These are phyloP conservation scores for Oryctolagus cuniculus DNA, from an alignment of 2,113 vertebrate genomes.

Conservation along the genomic window DNA sequence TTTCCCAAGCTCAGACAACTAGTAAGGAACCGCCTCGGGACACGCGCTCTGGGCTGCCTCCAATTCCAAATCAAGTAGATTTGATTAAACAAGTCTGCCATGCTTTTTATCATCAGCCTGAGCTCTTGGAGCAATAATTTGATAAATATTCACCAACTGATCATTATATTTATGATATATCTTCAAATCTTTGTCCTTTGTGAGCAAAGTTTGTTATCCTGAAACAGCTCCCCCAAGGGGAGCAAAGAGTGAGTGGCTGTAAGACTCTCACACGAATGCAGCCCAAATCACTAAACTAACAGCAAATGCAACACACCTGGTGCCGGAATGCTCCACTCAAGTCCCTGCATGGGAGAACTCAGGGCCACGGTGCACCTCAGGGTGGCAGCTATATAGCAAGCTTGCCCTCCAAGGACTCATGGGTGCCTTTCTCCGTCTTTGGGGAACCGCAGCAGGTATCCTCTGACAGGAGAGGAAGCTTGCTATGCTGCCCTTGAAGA, in stretches of 20 bases:
- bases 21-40: neutral
- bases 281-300: neutral
- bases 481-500: neutral
- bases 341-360: fast-evolving
- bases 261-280: neutral
- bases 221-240: neutral
- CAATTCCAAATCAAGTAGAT: neutral
- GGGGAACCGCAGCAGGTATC: neutral
- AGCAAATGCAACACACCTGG: neutral
- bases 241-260: too few species aligned
- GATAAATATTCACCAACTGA: neutral
- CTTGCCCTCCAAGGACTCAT: neutral
- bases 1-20: neutral
- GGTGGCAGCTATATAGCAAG: neutral
- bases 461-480: neutral
- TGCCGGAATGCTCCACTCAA: neutral
- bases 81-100: neutral
- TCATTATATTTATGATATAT: neutral
- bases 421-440: neutral
- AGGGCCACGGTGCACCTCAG: fast-evolving
- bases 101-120: neutral
- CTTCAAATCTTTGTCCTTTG: neutral
- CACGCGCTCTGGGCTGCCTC: neutral
- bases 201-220: neutral
- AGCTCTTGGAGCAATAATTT: neutral